A percentile compares a stretch with the other conserved stretches of the same genome.
Conservation (phyloP, 2,797 vertebrate genomes). For the Margarornis squamiger region DNA sequence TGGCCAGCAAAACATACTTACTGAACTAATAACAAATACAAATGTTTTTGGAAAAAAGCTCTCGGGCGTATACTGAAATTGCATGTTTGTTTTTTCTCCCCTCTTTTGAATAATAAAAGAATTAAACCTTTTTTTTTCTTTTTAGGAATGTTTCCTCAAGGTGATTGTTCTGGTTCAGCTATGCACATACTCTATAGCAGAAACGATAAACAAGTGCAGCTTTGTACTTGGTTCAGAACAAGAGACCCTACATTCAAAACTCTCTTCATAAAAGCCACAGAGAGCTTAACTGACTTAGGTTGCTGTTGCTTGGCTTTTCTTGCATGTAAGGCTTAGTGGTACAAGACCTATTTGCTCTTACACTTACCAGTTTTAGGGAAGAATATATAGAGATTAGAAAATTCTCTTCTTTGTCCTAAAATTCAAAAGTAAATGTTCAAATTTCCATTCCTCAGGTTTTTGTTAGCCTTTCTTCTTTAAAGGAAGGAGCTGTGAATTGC, state of each 20-base stretch:
- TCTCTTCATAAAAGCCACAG: background rate
- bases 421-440: background rate
- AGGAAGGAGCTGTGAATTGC: background rate
- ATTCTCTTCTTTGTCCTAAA: background rate
- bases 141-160: slow-evolving; percentile 52
- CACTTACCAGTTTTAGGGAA: background rate
- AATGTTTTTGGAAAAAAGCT: slow-evolving; percentile 66
- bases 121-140: background rate
- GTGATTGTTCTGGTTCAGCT: slow-evolving; percentile 56
- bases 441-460: background rate
- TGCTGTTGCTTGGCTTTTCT: slow-evolving; percentile 49
- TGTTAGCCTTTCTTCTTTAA: background rate
- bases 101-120: slow-evolving; percentile 68
- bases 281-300: background rate
- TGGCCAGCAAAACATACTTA: slow-evolving; percentile 52
- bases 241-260: background rate
- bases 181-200: slow-evolving; percentile 1
- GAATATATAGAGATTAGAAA: background rate
- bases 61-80: slow-evolving; percentile 40
- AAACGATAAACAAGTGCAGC: slow-evolving; percentile 65
- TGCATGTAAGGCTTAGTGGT: background rate
- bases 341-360: background rate
- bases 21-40: slow-evolving; percentile 56
- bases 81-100: slow-evolving; percentile 65
- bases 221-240: slow-evolving; percentile 50